Conservation (phyloP, 1,140 invertebrate genomes). For the Drosophila subobscura region DNA sequence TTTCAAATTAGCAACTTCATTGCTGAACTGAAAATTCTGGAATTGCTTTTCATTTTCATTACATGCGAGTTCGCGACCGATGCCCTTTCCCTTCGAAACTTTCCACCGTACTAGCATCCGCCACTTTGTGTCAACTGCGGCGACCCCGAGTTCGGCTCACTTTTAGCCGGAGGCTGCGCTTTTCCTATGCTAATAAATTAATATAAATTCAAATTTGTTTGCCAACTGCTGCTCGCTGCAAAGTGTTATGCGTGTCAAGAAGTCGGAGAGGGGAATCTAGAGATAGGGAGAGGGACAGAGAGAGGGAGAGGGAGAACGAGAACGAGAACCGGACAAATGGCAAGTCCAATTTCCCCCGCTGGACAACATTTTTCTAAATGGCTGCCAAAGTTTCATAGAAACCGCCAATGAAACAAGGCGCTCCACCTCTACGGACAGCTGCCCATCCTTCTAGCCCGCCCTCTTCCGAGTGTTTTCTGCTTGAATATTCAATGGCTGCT, state of each 20-base stretch:
- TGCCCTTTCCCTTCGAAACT: constrained; percentile 18
- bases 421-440: constrained; percentile 7
- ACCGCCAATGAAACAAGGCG: constrained; percentile 66
- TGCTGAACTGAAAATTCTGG: constrained; percentile 71
- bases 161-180: constrained; percentile 56
- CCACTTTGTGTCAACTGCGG: constrained; percentile 43
- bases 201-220: constrained; percentile 83
- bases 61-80: constrained; percentile 7
- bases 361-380: constrained; percentile 72
- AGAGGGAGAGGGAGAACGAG: not conserved
- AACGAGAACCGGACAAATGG: constrained; percentile 43
- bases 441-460: constrained; percentile 8
- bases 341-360: constrained; percentile 41
- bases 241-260: constrained; percentile 74
- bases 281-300: not conserved
- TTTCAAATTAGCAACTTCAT: constrained; percentile 82
- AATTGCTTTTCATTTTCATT: constrained; percentile 81
- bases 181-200: constrained; percentile 82
- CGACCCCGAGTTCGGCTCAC: constrained; percentile 31
- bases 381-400: constrained; percentile 74
- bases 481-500: constrained; percentile 79
- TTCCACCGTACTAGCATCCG: constrained; percentile 6
- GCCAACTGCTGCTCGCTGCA: constrained; percentile 72
- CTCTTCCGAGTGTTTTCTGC: constrained; percentile 46
- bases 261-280: constrained; percentile 11